phyloP scores from a whole-genome alignment of 2,113 vertebrate genomes.

The Thermophis baileyi region DNA sequence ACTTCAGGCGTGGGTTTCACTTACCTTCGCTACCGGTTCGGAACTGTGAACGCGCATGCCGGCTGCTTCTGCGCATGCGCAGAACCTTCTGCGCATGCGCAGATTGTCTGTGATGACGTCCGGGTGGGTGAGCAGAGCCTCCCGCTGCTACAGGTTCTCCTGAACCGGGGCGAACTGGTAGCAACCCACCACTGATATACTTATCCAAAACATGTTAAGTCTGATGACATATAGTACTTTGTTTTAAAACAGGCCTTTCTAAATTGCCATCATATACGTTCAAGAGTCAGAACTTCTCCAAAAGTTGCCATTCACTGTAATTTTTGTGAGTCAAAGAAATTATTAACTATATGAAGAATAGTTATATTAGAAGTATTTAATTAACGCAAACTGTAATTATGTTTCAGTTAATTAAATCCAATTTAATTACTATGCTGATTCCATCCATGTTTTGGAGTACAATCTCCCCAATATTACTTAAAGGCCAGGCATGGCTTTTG shows the following conservation, averaged over 20 bases:
- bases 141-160: too few species aligned
- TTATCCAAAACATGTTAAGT: not conserved
- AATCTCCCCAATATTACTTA: not conserved
- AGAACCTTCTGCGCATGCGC: too few species aligned
- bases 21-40: too few species aligned
- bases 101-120: too few species aligned
- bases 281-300: not conserved
- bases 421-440: not conserved
- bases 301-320: not conserved
- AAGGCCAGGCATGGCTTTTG: not conserved
- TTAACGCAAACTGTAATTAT: not conserved
- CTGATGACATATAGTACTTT: not conserved
- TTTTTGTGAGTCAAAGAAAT: not conserved
- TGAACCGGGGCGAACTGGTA: too few species aligned
- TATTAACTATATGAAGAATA: not conserved
- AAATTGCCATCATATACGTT: not conserved
- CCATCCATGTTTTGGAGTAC: not conserved
- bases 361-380: not conserved
- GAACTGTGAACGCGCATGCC: too few species aligned
- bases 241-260: not conserved
- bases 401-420: not conserved
- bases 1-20: too few species aligned
- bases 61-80: too few species aligned
- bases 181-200: too few species aligned
- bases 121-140: too few species aligned